These are phyloP conservation scores for Microtus ochrogaster DNA, from an alignment of 2,113 vertebrate genomes.

Conservation along the genomic window DNA sequence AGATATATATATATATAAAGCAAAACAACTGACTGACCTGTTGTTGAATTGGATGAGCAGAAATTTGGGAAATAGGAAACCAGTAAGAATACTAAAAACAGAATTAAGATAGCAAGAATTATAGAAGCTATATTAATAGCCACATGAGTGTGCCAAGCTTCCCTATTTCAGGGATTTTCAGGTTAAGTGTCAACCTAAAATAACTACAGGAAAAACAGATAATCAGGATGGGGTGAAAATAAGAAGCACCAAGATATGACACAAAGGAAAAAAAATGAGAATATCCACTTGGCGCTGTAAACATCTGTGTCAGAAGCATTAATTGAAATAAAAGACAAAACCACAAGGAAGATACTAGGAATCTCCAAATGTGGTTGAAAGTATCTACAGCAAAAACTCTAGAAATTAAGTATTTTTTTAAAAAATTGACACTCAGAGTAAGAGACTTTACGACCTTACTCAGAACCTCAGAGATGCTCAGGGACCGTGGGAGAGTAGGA, in stretches of 20 bases:
- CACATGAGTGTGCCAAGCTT: neutral
- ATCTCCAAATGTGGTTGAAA: neutral
- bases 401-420: constrained; percentile 7
- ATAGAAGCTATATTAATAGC: neutral
- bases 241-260: neutral
- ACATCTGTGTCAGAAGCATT: neutral
- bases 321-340: neutral
- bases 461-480: neutral
- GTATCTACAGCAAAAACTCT: neutral
- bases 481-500: neutral
- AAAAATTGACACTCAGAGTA: neutral
- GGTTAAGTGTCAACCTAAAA: neutral
- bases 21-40: neutral
- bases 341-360: neutral
- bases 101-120: neutral
- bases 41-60: neutral
- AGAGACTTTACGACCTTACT: neutral
- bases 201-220: neutral
- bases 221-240: neutral
- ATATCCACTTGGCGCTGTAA: neutral
- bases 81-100: neutral
- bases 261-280: neutral
- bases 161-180: neutral
- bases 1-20: too few relatives aligned
- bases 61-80: neutral